Evolutionary conservation across 2,888 invertebrate species (phyloP), one percentile per base, ranked within the genome.

Genomic region (Asteroscopus sphinx): DNA sequence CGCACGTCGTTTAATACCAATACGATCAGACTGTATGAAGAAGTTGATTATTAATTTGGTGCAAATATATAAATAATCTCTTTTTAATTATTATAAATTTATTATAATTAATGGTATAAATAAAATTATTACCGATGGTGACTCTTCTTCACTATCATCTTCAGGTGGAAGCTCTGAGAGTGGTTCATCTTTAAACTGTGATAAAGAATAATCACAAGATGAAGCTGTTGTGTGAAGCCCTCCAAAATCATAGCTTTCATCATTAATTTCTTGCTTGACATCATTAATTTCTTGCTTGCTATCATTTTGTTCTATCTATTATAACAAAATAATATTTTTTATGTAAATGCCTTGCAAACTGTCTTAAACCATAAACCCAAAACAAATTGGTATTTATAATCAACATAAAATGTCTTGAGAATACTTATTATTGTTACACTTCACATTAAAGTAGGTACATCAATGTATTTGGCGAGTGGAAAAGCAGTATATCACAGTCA

Each of bases 81-180:
- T n/a, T n/a, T n/a, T n/a, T n/a, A n/a, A n/a, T n/a, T n/a, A n/a
- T n/a, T n/a, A n/a, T n/a, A n/a, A n/a, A n/a, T n/a, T n/a, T n/a
- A 47, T 42, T 21, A 17, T 35, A 0, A 28, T 3, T 41, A 40
- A 45, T 52, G 9, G 15, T 33, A 58, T 25, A 25, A 35, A 37
- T 53, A 5, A 57, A 40, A 55, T 13, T 82, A 91, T 93, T 94
- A 97, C 97, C 95, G 97, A 88, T 73, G 97, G 97, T 44, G 95
- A 83, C 86, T 98, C 97, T 83, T 97, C 97, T 68, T 97, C 97
- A 67, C 96, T 96, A 2, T 96, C 96, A 12, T 95, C 94, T 79
- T 88, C 95, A 37, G 82, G 86, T 12, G 89, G 88, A 12, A 93
- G 77, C 63, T 92, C 95, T 12, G 93, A 90, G 3, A 95, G 85